Base-by-base conservation (phyloP, 2,797 vertebrate species). In the Phrynocephalus vlangalii region DNA sequence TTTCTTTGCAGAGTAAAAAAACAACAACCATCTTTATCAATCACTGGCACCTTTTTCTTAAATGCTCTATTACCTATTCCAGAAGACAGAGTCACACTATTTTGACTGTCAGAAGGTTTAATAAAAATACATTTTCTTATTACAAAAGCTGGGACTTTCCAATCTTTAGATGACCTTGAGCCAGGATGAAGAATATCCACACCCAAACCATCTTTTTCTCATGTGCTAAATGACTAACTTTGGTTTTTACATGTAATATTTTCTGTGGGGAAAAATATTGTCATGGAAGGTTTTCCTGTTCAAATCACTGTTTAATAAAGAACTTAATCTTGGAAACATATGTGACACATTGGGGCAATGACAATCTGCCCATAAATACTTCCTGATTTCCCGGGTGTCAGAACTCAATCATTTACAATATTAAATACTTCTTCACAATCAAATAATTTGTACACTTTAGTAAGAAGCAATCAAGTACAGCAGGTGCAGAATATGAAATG, bases 11-110 rank as follows among this genome's bases (percentile, higher is more conserved):
- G 60, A 63, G 60, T 63, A 5, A 63, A 44, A 44, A 44, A 44
- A 4, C 38, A 60, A 60, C 79, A 77, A 76, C n/a, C 33, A 66
- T 48, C 26, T 84, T 84, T 84, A 84, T 77, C 60, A 77, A 56
- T 33, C 63, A 28, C 2, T 33, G 33, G 68, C 50, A 86, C 50
- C 33, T 73, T 86, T 44, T 86, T 22, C 52, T 72, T 80, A 72
- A 86, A 56, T 48, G 28, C 70, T 15, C 30, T 13, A 67, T 79
- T 28, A 71, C 10, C 67, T 80, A 79, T 86, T 86, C 56, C 68
- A 79, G 66, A 79, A 56, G 50, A 30, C 50, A 79, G 48, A 79
- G 44, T 71, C 66, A 79, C 44, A 56, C 56, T 72, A 71, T 38
- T 86, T 86, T 86, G 30, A 50, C 26, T 72, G 20, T 33, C 22